These are phyloP conservation scores for Loxodonta africana DNA, from an alignment of 2,113 vertebrate species.

Conservation along the genomic window DNA sequence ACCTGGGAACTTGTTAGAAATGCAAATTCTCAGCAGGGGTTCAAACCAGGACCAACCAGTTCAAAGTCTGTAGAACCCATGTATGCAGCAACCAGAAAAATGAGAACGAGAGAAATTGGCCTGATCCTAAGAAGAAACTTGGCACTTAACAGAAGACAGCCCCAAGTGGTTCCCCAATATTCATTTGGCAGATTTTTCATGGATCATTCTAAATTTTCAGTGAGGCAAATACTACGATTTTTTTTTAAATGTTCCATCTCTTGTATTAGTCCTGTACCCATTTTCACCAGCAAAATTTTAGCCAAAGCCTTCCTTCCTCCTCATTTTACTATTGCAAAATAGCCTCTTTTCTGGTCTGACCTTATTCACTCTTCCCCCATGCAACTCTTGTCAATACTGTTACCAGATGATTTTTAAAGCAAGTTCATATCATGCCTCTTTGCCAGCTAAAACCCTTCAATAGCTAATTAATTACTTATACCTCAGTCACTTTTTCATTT, in stretches of 20 bases:
- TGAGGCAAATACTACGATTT: neutral
- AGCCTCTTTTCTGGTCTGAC: neutral
- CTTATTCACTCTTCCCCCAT: neutral
- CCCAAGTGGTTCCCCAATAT: neutral
- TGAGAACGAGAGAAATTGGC: too few relatives aligned
- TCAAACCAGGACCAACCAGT: too few relatives aligned
- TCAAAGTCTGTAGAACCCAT: too few relatives aligned
- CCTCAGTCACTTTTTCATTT: neutral
- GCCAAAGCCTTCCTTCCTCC: neutral
- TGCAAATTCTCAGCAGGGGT: too few relatives aligned
- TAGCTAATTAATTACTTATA: neutral
- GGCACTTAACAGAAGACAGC: neutral
- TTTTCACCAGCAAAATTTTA: slow-evolving; percentile 18
- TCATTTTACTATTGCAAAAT: neutral
- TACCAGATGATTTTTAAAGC: neutral
- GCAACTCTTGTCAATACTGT: neutral
- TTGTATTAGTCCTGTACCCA: neutral
- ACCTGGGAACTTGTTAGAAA: too few relatives aligned
- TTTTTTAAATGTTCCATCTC: neutral
- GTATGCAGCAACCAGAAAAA: neutral
- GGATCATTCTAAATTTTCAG: neutral
- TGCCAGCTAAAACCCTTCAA: neutral
- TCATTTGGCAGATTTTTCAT: neutral
- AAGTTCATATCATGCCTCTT: slow-evolving; percentile 2
- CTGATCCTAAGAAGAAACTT: neutral